Percentiles rank a stretch among this genome's conserved stretches.
Conservation (phyloP, 2,113 vertebrate genomes). For the Paradisaea rubra region DNA sequence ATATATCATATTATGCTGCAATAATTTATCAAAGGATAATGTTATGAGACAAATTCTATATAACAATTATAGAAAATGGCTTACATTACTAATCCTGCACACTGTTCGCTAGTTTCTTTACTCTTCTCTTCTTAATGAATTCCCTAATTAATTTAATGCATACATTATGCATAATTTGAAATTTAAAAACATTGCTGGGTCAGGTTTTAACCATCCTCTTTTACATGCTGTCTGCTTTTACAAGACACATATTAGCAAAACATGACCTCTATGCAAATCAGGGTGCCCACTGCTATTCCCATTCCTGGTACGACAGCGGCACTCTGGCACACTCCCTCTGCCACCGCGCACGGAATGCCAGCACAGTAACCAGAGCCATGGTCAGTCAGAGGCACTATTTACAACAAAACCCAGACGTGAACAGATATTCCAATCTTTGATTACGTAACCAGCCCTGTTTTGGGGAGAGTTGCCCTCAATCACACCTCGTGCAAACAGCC, state of each 20-base stretch:
- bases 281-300: slow-evolving; percentile 69
- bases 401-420: not conserved
- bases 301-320: slow-evolving; percentile 51
- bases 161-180: slow-evolving; percentile 88
- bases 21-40: slow-evolving; percentile 82
- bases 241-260: slow-evolving; percentile 83
- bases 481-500: rapidly evolving
- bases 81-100: slow-evolving; percentile 82
- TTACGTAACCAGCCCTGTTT: rapidly evolving
- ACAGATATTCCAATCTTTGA: rapidly evolving
- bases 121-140: slow-evolving; percentile 86
- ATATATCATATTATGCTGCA: slow-evolving; percentile 83
- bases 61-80: slow-evolving; percentile 89
- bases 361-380: rapidly evolving
- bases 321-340: slow-evolving; percentile 40
- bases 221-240: slow-evolving; percentile 79
- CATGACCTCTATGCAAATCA: slow-evolving; percentile 83
- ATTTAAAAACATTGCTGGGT: slow-evolving; percentile 85
- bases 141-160: slow-evolving; percentile 92
- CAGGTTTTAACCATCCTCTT: slow-evolving; percentile 80
- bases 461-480: not conserved
- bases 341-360: rapidly evolving
- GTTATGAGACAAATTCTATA: slow-evolving; percentile 90
- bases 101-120: slow-evolving; percentile 73
- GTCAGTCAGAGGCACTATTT: not conserved